Evolutionary conservation across 35 echinoderm and acorn worm genomes (phyloP).

Genomic region (Stichopus chloronotus): DNA sequence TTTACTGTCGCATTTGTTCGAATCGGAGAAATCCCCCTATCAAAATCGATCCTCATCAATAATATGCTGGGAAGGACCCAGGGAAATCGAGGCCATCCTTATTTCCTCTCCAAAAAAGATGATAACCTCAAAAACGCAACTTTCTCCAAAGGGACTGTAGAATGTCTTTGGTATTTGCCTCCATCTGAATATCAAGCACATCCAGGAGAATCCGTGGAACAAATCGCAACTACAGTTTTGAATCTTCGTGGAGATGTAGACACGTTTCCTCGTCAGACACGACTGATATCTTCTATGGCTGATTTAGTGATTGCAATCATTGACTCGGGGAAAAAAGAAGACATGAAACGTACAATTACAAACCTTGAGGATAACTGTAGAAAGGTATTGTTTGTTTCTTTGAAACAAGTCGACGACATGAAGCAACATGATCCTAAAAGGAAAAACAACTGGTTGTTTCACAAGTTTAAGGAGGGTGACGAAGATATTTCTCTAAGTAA

Average conservation of each 20-base stretch:
- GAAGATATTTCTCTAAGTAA: neutral
- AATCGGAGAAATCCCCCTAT: neutral
- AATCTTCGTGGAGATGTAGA: constrained; percentile 20
- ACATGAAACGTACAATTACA: neutral
- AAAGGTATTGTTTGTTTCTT: constrained; percentile 11
- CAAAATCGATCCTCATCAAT: constrained; percentile 30
- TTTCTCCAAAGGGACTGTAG: constrained; percentile 41
- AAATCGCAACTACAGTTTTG: neutral
- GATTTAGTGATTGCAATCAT: constrained; percentile 25
- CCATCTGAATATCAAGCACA: neutral
- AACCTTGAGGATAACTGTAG: neutral
- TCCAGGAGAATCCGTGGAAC: neutral
- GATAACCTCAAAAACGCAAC: neutral
- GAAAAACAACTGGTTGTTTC: constrained; percentile 29
- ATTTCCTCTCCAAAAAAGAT: constrained; percentile 34
- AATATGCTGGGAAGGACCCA: constrained; percentile 19
- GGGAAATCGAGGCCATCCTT: neutral
- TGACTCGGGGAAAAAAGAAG: neutral
- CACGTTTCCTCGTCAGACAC: neutral
- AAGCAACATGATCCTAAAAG: neutral
- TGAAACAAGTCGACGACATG: neutral
- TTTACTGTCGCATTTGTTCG: constrained; percentile 41
- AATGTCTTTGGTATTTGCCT: constrained; percentile 23
- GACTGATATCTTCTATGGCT: neutral
- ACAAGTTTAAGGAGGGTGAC: constrained; percentile 1